Base-by-base conservation (phyloP, 1,140 invertebrate genomes). In the Armadillidium nasatum region DNA sequence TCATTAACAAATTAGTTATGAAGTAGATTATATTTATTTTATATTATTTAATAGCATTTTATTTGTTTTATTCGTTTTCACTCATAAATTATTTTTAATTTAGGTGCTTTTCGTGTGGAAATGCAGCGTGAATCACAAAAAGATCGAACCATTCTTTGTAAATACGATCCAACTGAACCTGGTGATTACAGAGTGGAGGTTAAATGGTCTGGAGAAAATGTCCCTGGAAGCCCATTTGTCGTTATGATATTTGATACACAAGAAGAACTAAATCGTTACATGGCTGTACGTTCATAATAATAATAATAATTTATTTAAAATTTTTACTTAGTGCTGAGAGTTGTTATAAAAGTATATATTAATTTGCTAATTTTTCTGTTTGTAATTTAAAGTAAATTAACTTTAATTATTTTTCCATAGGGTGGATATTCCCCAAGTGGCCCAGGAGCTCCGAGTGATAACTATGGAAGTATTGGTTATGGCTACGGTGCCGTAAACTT, bases 41-140 rank as follows among this genome's bases (percentile, higher is more conserved):
- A n/a, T n/a, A n/a, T n/a, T n/a, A n/a, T n/a, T n/a, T n/a, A n/a
- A n/a, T n/a, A n/a, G n/a, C n/a, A n/a, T n/a, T n/a, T n/a, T n/a
- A n/a, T n/a, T n/a, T n/a, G n/a, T n/a, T n/a, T n/a, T n/a, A n/a
- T n/a, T n/a, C n/a, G n/a, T 77, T 79, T n/a, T n/a, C n/a, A n/a
- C n/a, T n/a, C n/a, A n/a, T n/a, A n/a, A n/a, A n/a, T n/a, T n/a
- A n/a, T n/a, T n/a, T n/a, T n/a, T n/a, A n/a, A n/a, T 82, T 78
- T 43, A 91, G 90, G 95, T 72, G 97, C 96, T 10, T 99, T 99
- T 86, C 90, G 96, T 80, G 97, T 99, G 2, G 97, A 99, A 86
- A 99, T 99, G 97, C 96, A 98, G 84, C 87, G 98, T n/a, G 97
- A 99, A 86, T 96, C 91, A 82, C 95, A 98, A 86, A 97, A 98